Conservation (phyloP, 2,113 vertebrate species). For the Climacteris rufus region DNA sequence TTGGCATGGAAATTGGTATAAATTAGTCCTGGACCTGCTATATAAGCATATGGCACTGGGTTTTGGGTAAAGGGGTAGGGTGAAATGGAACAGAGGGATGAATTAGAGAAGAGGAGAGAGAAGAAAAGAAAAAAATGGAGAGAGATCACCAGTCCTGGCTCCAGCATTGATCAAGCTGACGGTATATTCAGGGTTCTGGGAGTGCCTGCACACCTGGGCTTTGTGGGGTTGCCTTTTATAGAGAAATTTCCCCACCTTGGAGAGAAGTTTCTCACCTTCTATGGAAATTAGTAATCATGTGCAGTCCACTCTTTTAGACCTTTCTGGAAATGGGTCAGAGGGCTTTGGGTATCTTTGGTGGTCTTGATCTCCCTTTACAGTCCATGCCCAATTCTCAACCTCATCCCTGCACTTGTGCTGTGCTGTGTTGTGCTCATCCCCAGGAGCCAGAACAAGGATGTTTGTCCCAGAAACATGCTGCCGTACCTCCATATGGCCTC, state of each 20-base stretch:
- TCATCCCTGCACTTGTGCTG: neutral
- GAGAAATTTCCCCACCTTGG: neutral
- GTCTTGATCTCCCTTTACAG: neutral
- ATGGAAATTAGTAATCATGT: neutral
- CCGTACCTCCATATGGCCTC: neutral
- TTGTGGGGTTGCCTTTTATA: neutral
- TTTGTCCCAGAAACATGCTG: neutral
- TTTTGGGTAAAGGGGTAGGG: neutral
- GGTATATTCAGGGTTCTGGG: neutral
- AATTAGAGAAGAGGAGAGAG: neutral
- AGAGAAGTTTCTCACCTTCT: neutral
- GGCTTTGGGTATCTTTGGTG: neutral
- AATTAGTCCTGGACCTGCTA: neutral
- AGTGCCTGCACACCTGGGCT: rapidly evolving
- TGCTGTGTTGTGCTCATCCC: neutral
- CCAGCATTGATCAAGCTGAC: neutral
- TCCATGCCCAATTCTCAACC: neutral
- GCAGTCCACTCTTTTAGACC: neutral
- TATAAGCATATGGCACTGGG: neutral
- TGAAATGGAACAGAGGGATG: neutral
- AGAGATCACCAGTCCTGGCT: neutral
- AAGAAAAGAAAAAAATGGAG: neutral
- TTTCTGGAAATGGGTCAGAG: neutral
- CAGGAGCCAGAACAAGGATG: rapidly evolving
- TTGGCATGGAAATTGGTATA: neutral